Base-by-base conservation (phyloP, 2,888 invertebrate species). In the Schrankia costaestrigalis region DNA sequence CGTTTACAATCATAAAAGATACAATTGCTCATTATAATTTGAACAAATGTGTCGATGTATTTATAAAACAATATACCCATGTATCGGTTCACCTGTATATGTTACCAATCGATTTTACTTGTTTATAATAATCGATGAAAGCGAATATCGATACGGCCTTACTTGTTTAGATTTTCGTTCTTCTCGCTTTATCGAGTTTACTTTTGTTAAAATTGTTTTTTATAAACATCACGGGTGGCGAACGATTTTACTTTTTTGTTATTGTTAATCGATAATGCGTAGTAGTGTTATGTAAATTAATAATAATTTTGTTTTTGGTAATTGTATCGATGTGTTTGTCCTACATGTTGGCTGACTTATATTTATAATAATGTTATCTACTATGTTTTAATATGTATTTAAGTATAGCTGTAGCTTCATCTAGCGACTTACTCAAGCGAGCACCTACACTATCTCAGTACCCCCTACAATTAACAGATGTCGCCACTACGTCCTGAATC, bases 61-160 rank as follows among this genome's bases (percentile, higher is more conserved):
- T 67, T 68, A 67, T 68, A 67, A 63, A 68, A 66, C 55, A 68
- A 41, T 50, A 43, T 33, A 32, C 31, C 27, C 24, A 39, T 55
- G 60, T 58, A 46, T 53, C 54, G 49, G 22, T 36, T 31, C 38
- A 41, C 48, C 40, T 58, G 63, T 66, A 60, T 72, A 44, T 72
- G 75, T 77, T 74, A 70, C 71, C 70, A 77, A 78, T 78, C 69
- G 71, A 76, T 80, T 82, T 75, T 68, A 26, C 59, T 62, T 80
- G 79, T 78, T 80, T 78, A 78, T 71, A 73, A 68, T 70, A 77
- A 65, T 65, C 63, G 65, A 59, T 65, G 56, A 60, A 62, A 60
- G 55, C 61, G 50, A 50, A 58, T 51, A 59, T 56, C 64, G 56
- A 57, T 49, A 61, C 57, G 48, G 36, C 27, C 29, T 34, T 41